phyloP scores from a whole-genome alignment of 1,140 invertebrate genomes.

The Temnothorax curvispinosus region DNA sequence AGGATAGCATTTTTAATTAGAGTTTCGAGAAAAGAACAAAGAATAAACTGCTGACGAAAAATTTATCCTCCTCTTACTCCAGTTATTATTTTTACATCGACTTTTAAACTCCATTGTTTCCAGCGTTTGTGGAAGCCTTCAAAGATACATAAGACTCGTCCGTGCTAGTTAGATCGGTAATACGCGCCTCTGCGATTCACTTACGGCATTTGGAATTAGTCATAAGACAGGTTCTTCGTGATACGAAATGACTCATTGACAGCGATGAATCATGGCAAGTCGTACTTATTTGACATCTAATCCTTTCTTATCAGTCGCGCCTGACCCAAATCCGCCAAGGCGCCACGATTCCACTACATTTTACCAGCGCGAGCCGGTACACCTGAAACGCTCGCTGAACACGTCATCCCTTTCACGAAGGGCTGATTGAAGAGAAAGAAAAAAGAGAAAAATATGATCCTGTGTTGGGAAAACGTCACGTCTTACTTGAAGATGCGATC shows the following conservation, averaged over 20 bases:
- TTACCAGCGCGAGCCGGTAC: background rate
- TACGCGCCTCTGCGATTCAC: background rate
- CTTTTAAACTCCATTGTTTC: background rate
- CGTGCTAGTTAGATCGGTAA: no score
- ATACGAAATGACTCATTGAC: conserved; percentile 30
- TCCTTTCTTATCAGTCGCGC: conserved; percentile 28
- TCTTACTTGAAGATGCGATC: conserved; percentile 11
- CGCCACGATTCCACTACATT: background rate
- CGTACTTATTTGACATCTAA: conserved; percentile 16
- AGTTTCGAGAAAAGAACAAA: background rate
- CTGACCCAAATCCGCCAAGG: conserved; percentile 1
- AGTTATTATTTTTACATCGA: background rate
- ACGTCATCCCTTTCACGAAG: background rate
- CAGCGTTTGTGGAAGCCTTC: background rate
- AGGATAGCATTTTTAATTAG: background rate
- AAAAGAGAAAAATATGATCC: background rate
- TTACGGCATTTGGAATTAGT: conserved; percentile 12
- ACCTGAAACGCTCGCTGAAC: conserved; percentile 8
- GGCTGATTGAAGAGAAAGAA: background rate
- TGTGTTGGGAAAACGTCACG: background rate
- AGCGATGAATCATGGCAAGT: conserved; percentile 34
- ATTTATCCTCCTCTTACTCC: background rate
- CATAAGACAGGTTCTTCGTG: background rate
- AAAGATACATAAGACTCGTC: background rate
- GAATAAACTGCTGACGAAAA: background rate